phyloP scores from a whole-genome alignment of 1,140 invertebrate species.

The Eupristina koningsbergeri region DNA sequence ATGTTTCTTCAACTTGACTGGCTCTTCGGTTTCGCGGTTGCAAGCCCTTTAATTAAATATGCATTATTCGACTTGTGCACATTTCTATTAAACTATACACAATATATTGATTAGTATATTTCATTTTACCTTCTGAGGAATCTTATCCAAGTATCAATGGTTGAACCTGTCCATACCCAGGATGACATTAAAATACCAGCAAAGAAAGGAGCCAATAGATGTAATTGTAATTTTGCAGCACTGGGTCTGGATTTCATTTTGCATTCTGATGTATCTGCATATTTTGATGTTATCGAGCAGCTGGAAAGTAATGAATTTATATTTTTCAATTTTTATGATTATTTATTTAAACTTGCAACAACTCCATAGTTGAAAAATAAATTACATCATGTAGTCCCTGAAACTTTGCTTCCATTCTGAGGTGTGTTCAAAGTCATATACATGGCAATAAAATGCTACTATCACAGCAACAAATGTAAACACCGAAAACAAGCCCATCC shows the following conservation, averaged over 20 bases:
- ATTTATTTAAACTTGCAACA: no score
- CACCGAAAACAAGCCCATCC: slow-evolving; percentile 83
- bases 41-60: no score
- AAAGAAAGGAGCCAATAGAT: slow-evolving; percentile 87
- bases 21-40: slow-evolving; percentile 81
- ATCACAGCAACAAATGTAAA: slow-evolving; percentile 83
- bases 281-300: slow-evolving; percentile 76
- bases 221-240: slow-evolving; percentile 85
- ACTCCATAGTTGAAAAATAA: slow-evolving; percentile 52
- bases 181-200: slow-evolving; percentile 91
- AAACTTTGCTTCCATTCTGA: slow-evolving; percentile 83
- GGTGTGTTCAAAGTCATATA: slow-evolving; percentile 84
- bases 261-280: slow-evolving; percentile 74
- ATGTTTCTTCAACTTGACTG: slow-evolving; percentile 86
- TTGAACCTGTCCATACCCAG: slow-evolving; percentile 92
- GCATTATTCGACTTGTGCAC: no score
- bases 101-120: slow-evolving; percentile 8
- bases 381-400: slow-evolving; percentile 87
- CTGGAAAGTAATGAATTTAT: slow-evolving; percentile 65
- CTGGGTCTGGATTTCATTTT: slow-evolving; percentile 82
- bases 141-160: slow-evolving; percentile 86
- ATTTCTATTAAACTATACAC: no score
- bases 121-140: slow-evolving; percentile 82
- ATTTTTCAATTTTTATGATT: background rate
- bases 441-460: slow-evolving; percentile 86